phyloP scores from a whole-genome alignment of 2,888 invertebrate genomes.

The Stomorhina lunata region DNA sequence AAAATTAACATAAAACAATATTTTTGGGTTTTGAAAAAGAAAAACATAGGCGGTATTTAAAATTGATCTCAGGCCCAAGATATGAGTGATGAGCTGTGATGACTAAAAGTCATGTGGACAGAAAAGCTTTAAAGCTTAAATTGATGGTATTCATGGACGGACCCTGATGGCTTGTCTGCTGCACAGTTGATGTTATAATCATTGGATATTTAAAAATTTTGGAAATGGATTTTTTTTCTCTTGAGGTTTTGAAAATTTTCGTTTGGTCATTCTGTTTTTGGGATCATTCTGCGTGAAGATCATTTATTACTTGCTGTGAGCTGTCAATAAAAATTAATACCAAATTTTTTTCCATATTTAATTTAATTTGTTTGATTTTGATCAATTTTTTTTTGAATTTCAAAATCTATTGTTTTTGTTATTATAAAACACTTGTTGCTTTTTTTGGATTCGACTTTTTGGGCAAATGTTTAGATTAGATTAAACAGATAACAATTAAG shows the following conservation, averaged over 20 bases:
- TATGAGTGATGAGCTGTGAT: neutral
- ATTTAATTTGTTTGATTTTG: constrained; percentile 3
- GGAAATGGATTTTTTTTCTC: neutral
- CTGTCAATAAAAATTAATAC: constrained; percentile 56
- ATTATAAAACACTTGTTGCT: constrained; percentile 28
- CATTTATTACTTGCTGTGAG: constrained; percentile 59
- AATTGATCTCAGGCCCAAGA: neutral
- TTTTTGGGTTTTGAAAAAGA: neutral
- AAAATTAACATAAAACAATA: constrained; percentile 47
- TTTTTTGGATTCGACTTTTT: too few species aligned
- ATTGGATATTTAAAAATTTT: neutral
- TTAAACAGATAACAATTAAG: neutral
- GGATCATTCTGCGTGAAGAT: constrained; percentile 1
- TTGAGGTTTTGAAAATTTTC: neutral
- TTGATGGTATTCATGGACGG: too few species aligned
- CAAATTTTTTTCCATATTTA: constrained; percentile 1
- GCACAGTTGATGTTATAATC: constrained; percentile 12
- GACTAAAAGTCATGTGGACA: too few species aligned
- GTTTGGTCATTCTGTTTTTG: too few species aligned
- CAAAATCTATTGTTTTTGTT: neutral
- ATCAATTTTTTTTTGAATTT: neutral
- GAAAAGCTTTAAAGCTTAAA: too few species aligned
- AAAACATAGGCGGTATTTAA: constrained; percentile 7
- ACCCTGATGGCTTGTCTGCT: neutral
- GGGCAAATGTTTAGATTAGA: neutral